phyloP scores from a whole-genome alignment of 2,888 invertebrate genomes.

The Heliconius cydno region DNA sequence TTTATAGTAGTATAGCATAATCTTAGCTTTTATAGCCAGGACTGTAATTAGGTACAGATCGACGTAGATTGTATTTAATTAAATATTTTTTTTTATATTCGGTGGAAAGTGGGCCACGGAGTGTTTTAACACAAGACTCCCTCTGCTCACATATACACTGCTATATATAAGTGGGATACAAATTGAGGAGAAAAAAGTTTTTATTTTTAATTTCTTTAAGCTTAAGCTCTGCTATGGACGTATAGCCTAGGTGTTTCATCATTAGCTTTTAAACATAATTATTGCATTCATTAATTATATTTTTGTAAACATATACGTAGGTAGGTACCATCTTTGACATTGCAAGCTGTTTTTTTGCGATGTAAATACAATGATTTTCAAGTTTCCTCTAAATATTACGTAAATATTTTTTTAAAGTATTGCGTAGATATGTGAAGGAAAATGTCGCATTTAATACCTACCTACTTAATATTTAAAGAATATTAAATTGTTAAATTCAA shows the following conservation, averaged over 20 bases:
- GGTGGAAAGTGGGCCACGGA: no score
- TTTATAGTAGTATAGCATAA: background rate
- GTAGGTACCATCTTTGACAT: background rate
- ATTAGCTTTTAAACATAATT: background rate
- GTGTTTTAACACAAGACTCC: no score
- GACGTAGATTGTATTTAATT: no score
- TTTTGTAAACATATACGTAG: background rate
- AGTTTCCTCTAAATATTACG: conserved; percentile 9
- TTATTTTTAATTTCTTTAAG: background rate
- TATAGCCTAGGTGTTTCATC: background rate
- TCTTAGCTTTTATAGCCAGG: no score
- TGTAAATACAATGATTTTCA: background rate
- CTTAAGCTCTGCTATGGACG: background rate
- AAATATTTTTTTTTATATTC: no score
- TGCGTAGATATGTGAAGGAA: background rate
- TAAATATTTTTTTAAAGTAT: background rate
- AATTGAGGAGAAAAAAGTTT: no score
- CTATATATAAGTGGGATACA: no score
- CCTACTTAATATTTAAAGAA: background rate
- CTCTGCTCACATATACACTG: no score
- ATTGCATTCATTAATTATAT: conserved; percentile 10
- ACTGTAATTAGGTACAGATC: no score
- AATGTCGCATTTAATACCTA: background rate
- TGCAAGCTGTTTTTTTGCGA: background rate
- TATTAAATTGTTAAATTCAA: background rate